Evolutionary conservation across 2,113 vertebrate species (phyloP).

Genomic region (Lota lota): DNA sequence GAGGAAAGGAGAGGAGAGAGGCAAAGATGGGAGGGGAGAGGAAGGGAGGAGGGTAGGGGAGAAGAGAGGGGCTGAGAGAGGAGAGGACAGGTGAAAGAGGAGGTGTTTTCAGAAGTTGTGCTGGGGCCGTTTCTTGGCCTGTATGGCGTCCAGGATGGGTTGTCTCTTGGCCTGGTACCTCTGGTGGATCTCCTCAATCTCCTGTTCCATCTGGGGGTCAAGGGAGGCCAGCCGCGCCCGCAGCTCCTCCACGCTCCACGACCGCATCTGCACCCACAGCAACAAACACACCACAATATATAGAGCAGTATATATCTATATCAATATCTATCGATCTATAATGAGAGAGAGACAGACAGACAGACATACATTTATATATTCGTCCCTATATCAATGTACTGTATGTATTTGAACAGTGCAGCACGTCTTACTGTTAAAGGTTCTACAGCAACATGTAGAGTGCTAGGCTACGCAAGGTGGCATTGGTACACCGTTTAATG

Average conservation of each 20-base stretch:
- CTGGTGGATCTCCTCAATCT: slow-evolving; percentile 93
- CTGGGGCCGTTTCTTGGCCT: slow-evolving; percentile 89
- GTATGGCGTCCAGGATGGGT: slow-evolving; percentile 91
- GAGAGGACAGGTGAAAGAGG: neutral
- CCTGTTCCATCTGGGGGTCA: slow-evolving; percentile 96
- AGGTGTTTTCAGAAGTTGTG: slow-evolving; percentile 80
- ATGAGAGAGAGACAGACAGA: no score
- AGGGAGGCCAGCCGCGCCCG: slow-evolving; percentile 80
- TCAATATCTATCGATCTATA: no score
- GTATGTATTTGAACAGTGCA: no score
- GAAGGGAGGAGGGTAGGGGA: neutral
- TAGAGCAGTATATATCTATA: no score
- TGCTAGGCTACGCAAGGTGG: no score
- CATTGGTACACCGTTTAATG: no score
- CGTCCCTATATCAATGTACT: no score
- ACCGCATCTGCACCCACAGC: slow-evolving; percentile 72
- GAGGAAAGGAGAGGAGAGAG: neutral
- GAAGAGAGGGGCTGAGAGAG: neutral
- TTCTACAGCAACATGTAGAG: no score
- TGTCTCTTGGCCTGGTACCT: slow-evolving; percentile 91
- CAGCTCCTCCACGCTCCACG: slow-evolving; percentile 88
- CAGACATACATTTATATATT: no score
- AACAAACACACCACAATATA: no score
- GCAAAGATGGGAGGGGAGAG: neutral
- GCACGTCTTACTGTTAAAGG: no score